Percentiles rank a stretch among this genome's conserved stretches.
These are phyloP conservation scores for Caenorhabditis wallacei DNA, from an alignment of 2,888 invertebrate genomes.

Conservation along the genomic window DNA sequence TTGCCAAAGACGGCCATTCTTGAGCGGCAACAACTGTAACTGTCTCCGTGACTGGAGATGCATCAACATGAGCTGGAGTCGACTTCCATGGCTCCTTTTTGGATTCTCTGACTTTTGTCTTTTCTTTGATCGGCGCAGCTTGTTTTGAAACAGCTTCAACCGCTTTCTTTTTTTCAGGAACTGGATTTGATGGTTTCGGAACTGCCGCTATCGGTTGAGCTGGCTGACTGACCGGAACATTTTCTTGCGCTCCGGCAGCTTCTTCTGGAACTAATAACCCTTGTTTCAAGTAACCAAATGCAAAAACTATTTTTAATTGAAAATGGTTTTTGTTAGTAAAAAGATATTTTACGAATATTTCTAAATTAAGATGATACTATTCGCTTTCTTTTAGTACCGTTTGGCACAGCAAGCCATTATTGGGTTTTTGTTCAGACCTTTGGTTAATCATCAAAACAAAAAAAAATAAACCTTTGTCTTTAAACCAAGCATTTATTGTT, in stretches of 20 bases:
- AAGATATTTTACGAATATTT: too few relatives aligned
- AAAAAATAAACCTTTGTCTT: conserved; percentile 65
- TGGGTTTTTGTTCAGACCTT: too few relatives aligned
- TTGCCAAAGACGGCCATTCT: conserved; percentile 71
- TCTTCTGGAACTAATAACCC: conserved; percentile 23
- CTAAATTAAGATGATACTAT: too few relatives aligned
- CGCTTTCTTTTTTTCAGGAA: conserved; percentile 40
- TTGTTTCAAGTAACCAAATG: too few relatives aligned
- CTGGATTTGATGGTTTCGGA: conserved; percentile 23
- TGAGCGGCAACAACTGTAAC: conserved; percentile 29
- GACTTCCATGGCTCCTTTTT: conserved; percentile 53
- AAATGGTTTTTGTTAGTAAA: too few relatives aligned
- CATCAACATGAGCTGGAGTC: not conserved
- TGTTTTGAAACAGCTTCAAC: conserved; percentile 31
- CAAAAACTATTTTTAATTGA: not conserved
- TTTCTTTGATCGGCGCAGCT: conserved; percentile 29
- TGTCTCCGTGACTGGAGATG: conserved; percentile 9
- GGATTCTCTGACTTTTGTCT: conserved; percentile 41
- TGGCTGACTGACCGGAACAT: conserved; percentile 4
- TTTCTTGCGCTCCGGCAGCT: not conserved
- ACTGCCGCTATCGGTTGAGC: conserved; percentile 1
- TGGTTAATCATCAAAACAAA: too few relatives aligned
- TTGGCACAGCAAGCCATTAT: too few relatives aligned
- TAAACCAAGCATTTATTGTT: conserved; percentile 77
- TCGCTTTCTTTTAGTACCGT: too few relatives aligned